Conservation (phyloP, 2,888 invertebrate genomes). For the Drosophila kuntzei region DNA sequence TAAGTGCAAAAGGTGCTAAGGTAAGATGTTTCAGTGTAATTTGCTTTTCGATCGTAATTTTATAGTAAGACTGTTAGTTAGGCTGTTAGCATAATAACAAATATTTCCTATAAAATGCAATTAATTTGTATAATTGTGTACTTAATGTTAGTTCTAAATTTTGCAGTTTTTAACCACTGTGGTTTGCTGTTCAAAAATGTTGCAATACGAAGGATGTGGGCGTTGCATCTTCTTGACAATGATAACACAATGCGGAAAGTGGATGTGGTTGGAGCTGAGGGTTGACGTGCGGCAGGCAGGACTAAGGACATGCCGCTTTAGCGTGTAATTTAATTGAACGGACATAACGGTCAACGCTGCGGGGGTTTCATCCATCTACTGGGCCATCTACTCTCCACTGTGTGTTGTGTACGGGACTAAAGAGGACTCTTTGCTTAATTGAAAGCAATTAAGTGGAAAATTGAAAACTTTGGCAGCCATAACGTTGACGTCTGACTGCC, state of each 20-base stretch:
- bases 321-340: constrained; percentile 81
- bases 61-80: too few relatives aligned
- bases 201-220: constrained; percentile 48
- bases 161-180: constrained; percentile 32
- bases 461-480: constrained; percentile 81
- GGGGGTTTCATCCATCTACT: constrained; percentile 22
- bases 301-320: constrained; percentile 68
- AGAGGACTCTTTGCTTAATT: constrained; percentile 81
- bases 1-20: too few relatives aligned
- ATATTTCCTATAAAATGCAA: background rate
- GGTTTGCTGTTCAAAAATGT: constrained; percentile 45
- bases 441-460: constrained; percentile 81
- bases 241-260: constrained; percentile 69
- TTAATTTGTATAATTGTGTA: background rate
- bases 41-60: background rate
- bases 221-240: constrained; percentile 76
- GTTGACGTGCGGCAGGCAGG: constrained; percentile 47
- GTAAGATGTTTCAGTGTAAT: background rate
- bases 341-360: constrained; percentile 69
- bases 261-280: constrained; percentile 31
- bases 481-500: constrained; percentile 77
- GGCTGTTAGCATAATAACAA: background rate
- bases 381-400: constrained; percentile 13
- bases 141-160: background rate
- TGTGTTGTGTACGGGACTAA: constrained; percentile 58